Evolutionary conservation across 1,140 invertebrate genomes (phyloP), one percentile per base, ranked within the genome.

Genomic region (Heterodera carotae): DNA sequence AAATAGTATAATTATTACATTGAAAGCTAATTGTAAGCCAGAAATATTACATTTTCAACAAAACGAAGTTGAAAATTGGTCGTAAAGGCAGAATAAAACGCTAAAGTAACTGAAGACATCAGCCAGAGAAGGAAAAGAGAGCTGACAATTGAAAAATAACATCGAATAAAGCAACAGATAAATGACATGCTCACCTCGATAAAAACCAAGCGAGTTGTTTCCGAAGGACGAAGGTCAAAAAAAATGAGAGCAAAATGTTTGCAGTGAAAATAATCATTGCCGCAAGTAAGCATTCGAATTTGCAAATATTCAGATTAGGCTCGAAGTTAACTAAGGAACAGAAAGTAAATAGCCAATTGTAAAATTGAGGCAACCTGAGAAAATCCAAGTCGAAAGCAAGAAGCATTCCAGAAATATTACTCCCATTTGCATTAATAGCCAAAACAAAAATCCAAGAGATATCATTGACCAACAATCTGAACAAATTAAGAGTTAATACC

Each of bases 1-100:
- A 31, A 66, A 66, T 18, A 29, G 3, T 25, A 62, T 66, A 66
- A 29, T n/a, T n/a, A 31, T 66, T 27, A 31, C 5, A 27, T 62
- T 18, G 12, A 66, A 66, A 66, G 29, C n/a, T 27, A 2, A 62
- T 15, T 66, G 18, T 12, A 43, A 43, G 18, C 5, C 22, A 22
- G 22, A 2, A 56, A 56, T 27, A 15, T 2, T 66, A 66, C 62
- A 12, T 66, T 66, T 2, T 66, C 62, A 2, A 7, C 29, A 66
- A 66, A 66, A 66, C 62, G 62, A 22, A 66, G 62, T 31, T 66
- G 62, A 34, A 66, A 66, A 34, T 66, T 66, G 27, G 62, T 66
- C 15, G 62, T 31, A 22, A 12, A 66, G 22, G 62, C n/a, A 22
- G 6, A 66, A 66, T 66, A 66, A 34, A 66, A n/a, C 0, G 62